Conservation (phyloP, 2,797 vertebrate species). For the Hozukius guyotensis region DNA sequence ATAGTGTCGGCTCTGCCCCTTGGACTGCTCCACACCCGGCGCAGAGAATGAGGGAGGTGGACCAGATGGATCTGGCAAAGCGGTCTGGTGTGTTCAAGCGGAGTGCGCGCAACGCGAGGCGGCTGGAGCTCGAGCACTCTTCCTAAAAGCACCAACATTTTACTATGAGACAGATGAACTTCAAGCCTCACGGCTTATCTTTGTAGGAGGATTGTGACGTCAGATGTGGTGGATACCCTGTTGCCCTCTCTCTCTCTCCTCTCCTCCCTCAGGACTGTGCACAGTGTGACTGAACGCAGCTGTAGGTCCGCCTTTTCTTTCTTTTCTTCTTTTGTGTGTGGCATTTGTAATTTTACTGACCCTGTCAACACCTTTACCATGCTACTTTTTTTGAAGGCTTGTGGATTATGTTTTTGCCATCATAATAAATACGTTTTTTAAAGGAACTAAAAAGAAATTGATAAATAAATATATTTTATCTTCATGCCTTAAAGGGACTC, state of each 20-base stretch:
- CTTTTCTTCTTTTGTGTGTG: not conserved
- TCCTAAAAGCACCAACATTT: slow-evolving; percentile 58
- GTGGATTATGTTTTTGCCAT: not conserved
- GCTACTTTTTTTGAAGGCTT: not conserved
- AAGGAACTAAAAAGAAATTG: no score
- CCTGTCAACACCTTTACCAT: not conserved
- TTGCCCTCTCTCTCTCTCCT: slow-evolving; percentile 24
- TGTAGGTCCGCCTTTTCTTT: not conserved
- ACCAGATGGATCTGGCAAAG: not conserved
- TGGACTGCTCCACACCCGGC: slow-evolving; percentile 8
- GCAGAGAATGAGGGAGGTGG: not conserved
- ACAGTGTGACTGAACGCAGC: not conserved
- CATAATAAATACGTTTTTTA: not conserved
- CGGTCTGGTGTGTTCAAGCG: not conserved
- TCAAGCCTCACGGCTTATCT: slow-evolving; percentile 62
- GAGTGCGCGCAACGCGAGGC: slow-evolving; percentile 8
- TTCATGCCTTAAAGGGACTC: no score
- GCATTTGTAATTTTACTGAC: not conserved
- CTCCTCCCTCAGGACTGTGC: not conserved
- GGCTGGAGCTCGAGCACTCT: slow-evolving; percentile 24
- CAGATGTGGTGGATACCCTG: slow-evolving; percentile 40
- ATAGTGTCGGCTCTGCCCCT: not conserved
- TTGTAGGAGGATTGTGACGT: slow-evolving; percentile 72
- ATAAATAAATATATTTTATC: no score
- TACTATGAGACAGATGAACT: slow-evolving; percentile 44